Evolutionary conservation across 1,140 invertebrate species (phyloP).

Genomic region (Ceratina calcarata): DNA sequence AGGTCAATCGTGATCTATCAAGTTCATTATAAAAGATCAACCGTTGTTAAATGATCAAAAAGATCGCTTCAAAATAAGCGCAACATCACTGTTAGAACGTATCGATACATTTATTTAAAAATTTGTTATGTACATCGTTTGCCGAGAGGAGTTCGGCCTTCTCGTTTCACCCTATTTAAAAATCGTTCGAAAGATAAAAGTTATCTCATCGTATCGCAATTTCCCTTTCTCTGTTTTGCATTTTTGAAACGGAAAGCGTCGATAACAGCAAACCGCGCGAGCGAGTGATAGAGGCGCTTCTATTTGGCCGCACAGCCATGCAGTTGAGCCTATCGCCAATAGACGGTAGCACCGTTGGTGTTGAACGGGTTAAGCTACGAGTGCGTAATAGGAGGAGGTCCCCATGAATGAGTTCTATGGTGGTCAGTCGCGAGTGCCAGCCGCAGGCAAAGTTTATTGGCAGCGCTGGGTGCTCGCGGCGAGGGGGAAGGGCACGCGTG

Average conservation of each 20-base stretch:
- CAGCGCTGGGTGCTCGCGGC: slow-evolving; percentile 71
- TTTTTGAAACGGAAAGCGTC: neutral
- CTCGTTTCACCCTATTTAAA: neutral
- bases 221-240: neutral
- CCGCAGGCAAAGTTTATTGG: slow-evolving; percentile 79
- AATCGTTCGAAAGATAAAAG: neutral
- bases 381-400: slow-evolving; percentile 78
- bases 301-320: too few species aligned
- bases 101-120: neutral
- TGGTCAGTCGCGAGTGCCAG: slow-evolving; percentile 80
- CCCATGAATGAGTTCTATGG: slow-evolving; percentile 80
- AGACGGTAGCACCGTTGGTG: slow-evolving; percentile 55
- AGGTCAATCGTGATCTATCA: slow-evolving; percentile 46
- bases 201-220: neutral
- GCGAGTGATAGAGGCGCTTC: too few species aligned
- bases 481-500: slow-evolving; percentile 78
- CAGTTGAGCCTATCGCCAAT: neutral
- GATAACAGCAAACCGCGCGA: too few species aligned
- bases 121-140: too few species aligned
- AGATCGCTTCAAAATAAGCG: neutral
- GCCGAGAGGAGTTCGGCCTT: too few species aligned
- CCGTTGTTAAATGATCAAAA: slow-evolving; percentile 17
- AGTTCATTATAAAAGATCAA: slow-evolving; percentile 37
- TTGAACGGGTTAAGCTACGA: neutral
- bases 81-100: neutral